Base-by-base conservation (phyloP, 2,113 vertebrate genomes). In the Pardalotus punctatus region DNA sequence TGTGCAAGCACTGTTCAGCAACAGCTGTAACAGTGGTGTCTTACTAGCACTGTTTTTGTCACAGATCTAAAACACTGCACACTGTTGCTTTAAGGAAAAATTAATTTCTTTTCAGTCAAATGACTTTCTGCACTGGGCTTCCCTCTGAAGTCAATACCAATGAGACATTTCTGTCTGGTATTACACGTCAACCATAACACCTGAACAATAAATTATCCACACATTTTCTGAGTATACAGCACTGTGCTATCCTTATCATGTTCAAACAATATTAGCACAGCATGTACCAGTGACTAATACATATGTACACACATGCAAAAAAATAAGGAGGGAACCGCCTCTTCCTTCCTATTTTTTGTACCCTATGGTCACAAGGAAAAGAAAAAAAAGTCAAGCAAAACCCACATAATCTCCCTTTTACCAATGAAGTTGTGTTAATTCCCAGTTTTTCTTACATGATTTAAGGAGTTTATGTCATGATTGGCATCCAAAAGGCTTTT, bases 401-500 rank as follows among this genome's bases (percentile, higher is more conserved):
- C 47, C 61, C 81, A 91, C 0, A 78, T 29, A 60, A 70, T 84
- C 17, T 76, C 35, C 17, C 56, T 25, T 79, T 76, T 81, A 80
- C 14, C 24, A 31, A 18, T 28, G 8, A 88, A 65, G 20, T 14
- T 51, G 31, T 17, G 15, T 18, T 58, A 87, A 86, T 79, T 64
- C 29, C 9, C 48, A 62, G 28, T 11, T 54, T 89, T 77, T 71
- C 97, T 96, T 97, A 99, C 98, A 4, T 98, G 97, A 97, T 99
- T 97, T n/a, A 98, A 96, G 76, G 95, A 22, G 66, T 99, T 97
- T 56, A 96, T 69, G 42, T 98, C 92, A 42, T 98, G 98, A 87
- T 91, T 97, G 19, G 98, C 97, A 53, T 96, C 92, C 94, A 99
- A 87, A 48, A 99, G 97, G 62, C 86, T 97, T 94, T 98, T 98